Conservation (phyloP, 2,888 invertebrate genomes). For the Drosophila prolongata region DNA sequence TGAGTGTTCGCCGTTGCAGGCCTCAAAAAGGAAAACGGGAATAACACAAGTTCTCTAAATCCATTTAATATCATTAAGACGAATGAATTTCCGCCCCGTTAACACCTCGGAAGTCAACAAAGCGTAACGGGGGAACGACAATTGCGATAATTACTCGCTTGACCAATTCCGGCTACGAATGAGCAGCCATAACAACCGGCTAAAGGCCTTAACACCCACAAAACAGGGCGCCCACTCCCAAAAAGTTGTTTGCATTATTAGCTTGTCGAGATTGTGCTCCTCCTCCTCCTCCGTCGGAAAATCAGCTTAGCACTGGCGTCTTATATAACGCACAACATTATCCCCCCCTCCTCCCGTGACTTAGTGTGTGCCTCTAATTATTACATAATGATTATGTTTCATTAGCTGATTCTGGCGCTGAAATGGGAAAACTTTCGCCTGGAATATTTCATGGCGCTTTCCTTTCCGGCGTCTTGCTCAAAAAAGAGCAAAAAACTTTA, state of each 20-base stretch:
- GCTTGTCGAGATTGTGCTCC: constrained; percentile 64
- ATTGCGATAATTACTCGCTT: constrained; percentile 75
- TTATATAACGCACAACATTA: constrained; percentile 18
- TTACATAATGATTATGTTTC: constrained; percentile 72
- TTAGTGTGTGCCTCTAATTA: constrained; percentile 68
- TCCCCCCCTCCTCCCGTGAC: constrained; percentile 30
- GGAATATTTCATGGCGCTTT: constrained; percentile 56
- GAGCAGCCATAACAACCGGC: constrained; percentile 52
- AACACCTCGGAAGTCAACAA: constrained; percentile 60
- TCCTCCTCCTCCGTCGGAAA: neutral
- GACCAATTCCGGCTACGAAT: constrained; percentile 55
- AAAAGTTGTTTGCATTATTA: constrained; percentile 74
- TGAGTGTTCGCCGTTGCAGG: constrained; percentile 32
- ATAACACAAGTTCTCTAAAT: neutral
- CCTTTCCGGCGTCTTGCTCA: neutral
- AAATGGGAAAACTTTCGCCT: constrained; percentile 60
- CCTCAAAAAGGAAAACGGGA: neutral
- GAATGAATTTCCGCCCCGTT: constrained; percentile 35
- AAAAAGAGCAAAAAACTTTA: constrained; percentile 42
- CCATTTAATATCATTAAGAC: constrained; percentile 21
- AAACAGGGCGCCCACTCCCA: neutral
- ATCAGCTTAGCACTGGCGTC: constrained; percentile 10
- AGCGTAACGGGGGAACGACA: constrained; percentile 58
- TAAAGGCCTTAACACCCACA: constrained; percentile 40
- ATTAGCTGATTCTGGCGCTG: constrained; percentile 45